Evolutionary conservation across 2,113 vertebrate genomes (phyloP).

Genomic region (Salvelinus fontinalis): DNA sequence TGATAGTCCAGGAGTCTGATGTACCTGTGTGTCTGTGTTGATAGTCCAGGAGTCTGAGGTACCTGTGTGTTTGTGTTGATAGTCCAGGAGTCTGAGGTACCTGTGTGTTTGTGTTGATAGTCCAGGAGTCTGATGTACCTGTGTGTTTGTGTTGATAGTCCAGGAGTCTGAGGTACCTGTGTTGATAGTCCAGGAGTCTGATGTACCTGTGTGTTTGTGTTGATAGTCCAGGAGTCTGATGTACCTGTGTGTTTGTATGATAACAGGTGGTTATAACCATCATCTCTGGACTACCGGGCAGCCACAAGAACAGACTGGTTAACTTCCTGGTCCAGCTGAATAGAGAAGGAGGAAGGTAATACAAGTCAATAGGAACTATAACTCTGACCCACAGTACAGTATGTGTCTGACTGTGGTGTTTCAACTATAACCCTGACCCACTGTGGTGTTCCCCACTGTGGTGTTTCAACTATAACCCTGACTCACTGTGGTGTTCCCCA

Average conservation of each 20-base stretch:
- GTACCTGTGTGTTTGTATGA: too few relatives aligned
- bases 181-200: too few relatives aligned
- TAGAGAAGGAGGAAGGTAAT: constrained; percentile 84
- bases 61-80: constrained; percentile 6
- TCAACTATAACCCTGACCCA: not conserved
- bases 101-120: not conserved
- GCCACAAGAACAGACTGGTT: constrained; percentile 82
- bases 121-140: constrained; percentile 2
- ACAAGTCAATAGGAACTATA: constrained; percentile 13
- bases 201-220: too few relatives aligned
- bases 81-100: not conserved
- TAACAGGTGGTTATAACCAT: constrained; percentile 84
- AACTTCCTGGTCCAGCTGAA: constrained; percentile 83
- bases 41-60: not conserved
- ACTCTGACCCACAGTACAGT: not conserved
- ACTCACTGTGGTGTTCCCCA: too few relatives aligned
- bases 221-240: too few relatives aligned
- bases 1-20: not conserved
- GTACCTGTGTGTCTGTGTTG: constrained; percentile 7
- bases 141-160: constrained; percentile 12
- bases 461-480: too few relatives aligned
- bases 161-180: too few relatives aligned
- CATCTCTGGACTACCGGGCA: constrained; percentile 89
- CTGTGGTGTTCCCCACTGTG: too few relatives aligned
- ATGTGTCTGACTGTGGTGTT: too few relatives aligned